Evolutionary conservation across 2,888 invertebrate species (phyloP).

Genomic region (Nasonovia ribisnigri): DNA sequence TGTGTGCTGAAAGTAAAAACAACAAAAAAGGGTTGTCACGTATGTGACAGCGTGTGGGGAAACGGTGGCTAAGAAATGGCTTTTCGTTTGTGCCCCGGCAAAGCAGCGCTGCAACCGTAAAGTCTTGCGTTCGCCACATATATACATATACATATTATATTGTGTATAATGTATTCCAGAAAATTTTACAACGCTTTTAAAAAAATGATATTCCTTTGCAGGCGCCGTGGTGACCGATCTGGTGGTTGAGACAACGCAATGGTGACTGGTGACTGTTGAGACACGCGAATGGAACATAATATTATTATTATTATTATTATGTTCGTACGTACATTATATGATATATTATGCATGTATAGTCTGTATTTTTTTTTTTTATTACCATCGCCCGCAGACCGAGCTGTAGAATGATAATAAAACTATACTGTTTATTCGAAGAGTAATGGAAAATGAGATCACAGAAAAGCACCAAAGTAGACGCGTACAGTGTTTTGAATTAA

Average conservation of each 20-base stretch:
- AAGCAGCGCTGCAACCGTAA: background rate
- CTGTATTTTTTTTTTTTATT: background rate
- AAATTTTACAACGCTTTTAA: background rate
- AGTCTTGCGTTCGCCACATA: background rate
- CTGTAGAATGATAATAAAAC: constrained; percentile 7
- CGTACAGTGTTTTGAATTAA: background rate
- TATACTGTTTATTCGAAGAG: background rate
- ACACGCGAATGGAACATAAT: too few species aligned
- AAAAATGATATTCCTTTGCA: background rate
- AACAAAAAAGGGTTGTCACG: constrained; percentile 35
- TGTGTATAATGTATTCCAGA: background rate
- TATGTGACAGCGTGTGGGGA: background rate
- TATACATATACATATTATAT: background rate
- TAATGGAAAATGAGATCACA: background rate
- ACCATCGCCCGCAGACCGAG: background rate
- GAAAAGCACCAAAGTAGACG: background rate
- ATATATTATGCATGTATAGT: background rate
- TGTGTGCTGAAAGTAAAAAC: background rate
- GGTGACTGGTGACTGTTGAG: too few species aligned
- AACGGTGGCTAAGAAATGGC: constrained; percentile 5
- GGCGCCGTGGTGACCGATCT: background rate
- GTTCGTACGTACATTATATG: background rate
- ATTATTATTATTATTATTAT: background rate
- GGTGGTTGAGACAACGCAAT: background rate
- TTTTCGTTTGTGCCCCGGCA: background rate